phyloP scores from a whole-genome alignment of 2,888 invertebrate genomes.

The Liopterus haemorrhoidalis region DNA sequence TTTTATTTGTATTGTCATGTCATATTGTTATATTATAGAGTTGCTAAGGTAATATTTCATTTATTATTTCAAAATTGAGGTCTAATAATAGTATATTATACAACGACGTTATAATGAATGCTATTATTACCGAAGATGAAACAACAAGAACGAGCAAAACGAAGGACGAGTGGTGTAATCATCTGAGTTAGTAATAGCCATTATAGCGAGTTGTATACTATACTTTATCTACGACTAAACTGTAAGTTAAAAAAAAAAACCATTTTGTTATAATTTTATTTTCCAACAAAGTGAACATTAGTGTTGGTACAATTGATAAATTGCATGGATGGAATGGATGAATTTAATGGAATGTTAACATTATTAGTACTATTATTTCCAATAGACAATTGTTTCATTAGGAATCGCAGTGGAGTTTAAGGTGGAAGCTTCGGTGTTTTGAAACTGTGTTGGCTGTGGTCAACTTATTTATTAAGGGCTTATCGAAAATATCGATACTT shows the following conservation, averaged over 20 bases:
- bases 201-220: too few species aligned
- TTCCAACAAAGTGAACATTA: conserved; percentile 3
- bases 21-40: too few species aligned
- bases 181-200: too few species aligned
- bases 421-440: background rate
- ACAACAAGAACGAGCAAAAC: conserved; percentile 1
- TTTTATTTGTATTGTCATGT: too few species aligned
- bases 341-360: conserved; percentile 1
- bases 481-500: background rate
- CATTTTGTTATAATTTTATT: conserved; percentile 7
- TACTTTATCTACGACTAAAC: too few species aligned
- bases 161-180: background rate
- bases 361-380: conserved; percentile 1
- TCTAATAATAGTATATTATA: too few species aligned
- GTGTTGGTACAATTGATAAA: conserved; percentile 3
- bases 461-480: background rate
- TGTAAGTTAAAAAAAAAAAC: too few species aligned
- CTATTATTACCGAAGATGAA: background rate
- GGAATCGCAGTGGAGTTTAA: conserved; percentile 6
- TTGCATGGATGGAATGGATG: conserved; percentile 5
- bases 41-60: too few species aligned
- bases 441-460: conserved; percentile 1
- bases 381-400: conserved; percentile 5
- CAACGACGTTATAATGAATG: conserved; percentile 1
- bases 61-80: background rate